A percentile compares a stretch with the other conserved stretches of the same genome.
phyloP scores from a whole-genome alignment of 2,797 vertebrate genomes.

The Aulostomus chinensis region DNA sequence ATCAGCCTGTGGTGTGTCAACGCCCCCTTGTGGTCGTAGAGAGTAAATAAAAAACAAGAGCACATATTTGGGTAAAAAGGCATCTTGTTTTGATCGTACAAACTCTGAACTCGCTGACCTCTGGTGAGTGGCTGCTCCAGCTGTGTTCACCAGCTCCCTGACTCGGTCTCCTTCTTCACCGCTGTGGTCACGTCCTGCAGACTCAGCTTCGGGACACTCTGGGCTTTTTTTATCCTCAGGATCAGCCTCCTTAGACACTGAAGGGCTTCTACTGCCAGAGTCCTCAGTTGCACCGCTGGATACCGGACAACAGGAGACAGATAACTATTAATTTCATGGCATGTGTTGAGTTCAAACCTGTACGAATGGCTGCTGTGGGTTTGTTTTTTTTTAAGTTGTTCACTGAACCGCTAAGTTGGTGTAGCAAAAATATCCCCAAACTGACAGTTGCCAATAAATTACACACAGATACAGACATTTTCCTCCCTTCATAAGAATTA shows the following conservation, averaged over 20 bases:
- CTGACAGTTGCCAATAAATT: too few relatives aligned
- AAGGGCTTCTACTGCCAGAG: background rate
- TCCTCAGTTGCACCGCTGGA: slow-evolving; percentile 38
- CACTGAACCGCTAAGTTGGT: too few relatives aligned
- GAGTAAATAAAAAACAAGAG: background rate
- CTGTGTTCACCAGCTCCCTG: slow-evolving; percentile 32
- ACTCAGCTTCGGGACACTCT: slow-evolving; percentile 21
- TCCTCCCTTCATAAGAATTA: too few relatives aligned
- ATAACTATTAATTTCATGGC: too few relatives aligned
- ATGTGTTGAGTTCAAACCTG: too few relatives aligned
- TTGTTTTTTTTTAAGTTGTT: too few relatives aligned
- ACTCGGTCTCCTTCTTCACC: slow-evolving; percentile 24
- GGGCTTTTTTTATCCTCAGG: slow-evolving; percentile 19
- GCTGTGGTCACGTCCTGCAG: slow-evolving; percentile 22
- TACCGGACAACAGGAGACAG: background rate
- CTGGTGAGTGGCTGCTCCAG: slow-evolving; percentile 22
- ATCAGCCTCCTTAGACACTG: background rate
- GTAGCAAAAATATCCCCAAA: too few relatives aligned
- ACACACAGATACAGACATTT: too few relatives aligned
- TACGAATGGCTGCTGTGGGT: too few relatives aligned
- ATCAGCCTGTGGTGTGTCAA: slow-evolving; percentile 7
- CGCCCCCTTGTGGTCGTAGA: slow-evolving; percentile 59
- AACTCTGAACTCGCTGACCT: slow-evolving; percentile 63
- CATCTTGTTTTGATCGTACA: slow-evolving; percentile 27
- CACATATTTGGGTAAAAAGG: slow-evolving; percentile 13